Conservation (phyloP, 2,888 invertebrate species). For the Sclerodermus sp. region DNA sequence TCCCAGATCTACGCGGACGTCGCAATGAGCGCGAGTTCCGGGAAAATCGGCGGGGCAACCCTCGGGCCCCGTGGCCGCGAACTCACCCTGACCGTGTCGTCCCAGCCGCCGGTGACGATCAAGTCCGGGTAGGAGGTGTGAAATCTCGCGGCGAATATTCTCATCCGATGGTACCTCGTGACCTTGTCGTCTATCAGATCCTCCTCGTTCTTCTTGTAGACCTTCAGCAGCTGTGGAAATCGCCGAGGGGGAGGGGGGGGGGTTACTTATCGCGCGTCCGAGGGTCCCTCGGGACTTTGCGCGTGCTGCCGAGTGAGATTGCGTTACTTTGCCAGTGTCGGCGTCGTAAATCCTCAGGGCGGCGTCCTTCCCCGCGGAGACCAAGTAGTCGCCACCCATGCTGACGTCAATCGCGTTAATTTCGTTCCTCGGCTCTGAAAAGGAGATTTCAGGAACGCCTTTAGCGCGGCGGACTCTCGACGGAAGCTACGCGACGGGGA, state of each 20-base stretch:
- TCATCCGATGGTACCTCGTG: constrained; percentile 42
- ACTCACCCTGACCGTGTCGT: constrained; percentile 62
- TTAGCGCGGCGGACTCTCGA: too few species aligned
- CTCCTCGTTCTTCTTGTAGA: constrained; percentile 29
- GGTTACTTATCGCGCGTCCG: too few species aligned
- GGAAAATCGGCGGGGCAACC: too few species aligned
- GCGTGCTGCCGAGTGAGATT: too few species aligned
- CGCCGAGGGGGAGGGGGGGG: too few species aligned
- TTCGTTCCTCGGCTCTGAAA: constrained; percentile 50
- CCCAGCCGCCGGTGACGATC: constrained; percentile 64
- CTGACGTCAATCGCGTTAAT: constrained; percentile 51
- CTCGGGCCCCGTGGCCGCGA: constrained; percentile 15
- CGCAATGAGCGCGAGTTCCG: too few species aligned
- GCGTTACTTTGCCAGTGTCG: constrained; percentile 45
- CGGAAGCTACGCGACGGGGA: too few species aligned
- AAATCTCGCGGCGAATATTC: constrained; percentile 58
- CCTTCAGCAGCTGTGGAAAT: constrained; percentile 32
- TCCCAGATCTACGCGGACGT: constrained; percentile 62
- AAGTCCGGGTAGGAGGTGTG: constrained; percentile 57
- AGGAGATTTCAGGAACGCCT: too few species aligned
- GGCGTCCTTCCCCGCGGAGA: constrained; percentile 53
- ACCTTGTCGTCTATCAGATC: constrained; percentile 31
- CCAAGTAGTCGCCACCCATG: constrained; percentile 34
- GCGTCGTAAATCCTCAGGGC: constrained; percentile 50
- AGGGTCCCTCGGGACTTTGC: too few species aligned